A percentile compares a stretch with the other conserved stretches of the same genome.
Conservation (phyloP, 2,113 vertebrate species). For the Neodon shergylaensis region DNA sequence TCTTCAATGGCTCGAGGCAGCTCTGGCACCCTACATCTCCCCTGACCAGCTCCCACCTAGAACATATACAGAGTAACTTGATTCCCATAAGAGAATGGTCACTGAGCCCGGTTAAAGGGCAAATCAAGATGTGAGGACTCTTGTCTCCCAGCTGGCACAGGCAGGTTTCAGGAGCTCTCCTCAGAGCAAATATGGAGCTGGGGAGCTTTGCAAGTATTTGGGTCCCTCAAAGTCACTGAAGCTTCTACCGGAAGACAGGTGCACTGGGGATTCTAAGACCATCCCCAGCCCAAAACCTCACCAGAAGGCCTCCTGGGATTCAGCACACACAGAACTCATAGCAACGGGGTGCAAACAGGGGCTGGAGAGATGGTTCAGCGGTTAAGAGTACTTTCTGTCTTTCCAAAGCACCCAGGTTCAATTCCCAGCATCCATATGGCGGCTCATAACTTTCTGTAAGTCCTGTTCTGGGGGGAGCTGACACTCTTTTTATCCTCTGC, state of each 20-base stretch:
- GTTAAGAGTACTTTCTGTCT: neutral
- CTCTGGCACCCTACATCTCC: neutral
- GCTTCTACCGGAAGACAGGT: neutral
- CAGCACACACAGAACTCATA: neutral
- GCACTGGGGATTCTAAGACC: neutral
- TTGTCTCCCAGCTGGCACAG: neutral
- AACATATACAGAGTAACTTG: neutral
- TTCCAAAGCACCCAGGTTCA: neutral
- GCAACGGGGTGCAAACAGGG: neutral
- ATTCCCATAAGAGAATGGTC: neutral
- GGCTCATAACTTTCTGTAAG: neutral
- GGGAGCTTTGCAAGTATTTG: neutral
- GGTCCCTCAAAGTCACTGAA: neutral
- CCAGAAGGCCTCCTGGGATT: neutral
- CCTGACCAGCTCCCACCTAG: neutral
- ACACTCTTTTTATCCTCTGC: neutral
- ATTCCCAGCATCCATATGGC: neutral
- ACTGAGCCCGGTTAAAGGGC: neutral
- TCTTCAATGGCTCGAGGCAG: neutral
- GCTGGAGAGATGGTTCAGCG: neutral
- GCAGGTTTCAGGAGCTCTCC: neutral
- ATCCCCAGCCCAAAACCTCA: neutral
- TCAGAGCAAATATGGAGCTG: neutral
- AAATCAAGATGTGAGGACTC: no score
- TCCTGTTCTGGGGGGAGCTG: neutral